These are phyloP conservation scores for Sphinx pinastri DNA, from an alignment of 2,888 invertebrate species.

Conservation along the genomic window DNA sequence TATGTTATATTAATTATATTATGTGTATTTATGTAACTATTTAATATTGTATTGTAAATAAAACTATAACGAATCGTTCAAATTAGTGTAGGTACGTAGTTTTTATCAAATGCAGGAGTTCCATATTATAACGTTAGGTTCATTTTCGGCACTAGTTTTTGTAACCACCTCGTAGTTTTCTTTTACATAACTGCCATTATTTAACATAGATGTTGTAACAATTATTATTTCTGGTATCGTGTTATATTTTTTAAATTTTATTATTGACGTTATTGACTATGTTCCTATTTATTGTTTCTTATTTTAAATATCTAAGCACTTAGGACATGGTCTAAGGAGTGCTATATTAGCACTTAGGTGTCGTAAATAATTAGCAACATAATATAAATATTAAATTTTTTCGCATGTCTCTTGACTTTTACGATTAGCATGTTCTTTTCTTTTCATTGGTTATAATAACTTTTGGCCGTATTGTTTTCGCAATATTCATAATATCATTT, in stretches of 20 bases:
- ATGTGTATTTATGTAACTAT: constrained; percentile 8
- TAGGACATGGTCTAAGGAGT: too few species aligned
- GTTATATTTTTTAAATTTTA: not conserved
- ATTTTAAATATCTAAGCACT: too few species aligned
- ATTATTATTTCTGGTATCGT: not conserved
- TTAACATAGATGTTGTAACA: not conserved
- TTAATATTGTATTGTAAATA: constrained; percentile 1
- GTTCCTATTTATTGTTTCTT: too few species aligned
- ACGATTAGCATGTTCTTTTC: constrained; percentile 3
- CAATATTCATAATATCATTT: not conserved
- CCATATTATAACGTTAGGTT: not conserved
- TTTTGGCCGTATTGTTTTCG: not conserved
- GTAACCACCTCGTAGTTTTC: not conserved
- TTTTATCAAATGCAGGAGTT: not conserved
- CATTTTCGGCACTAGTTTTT: not conserved
- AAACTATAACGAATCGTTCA: not conserved
- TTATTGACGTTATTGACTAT: too few species aligned
- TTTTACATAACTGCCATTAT: not conserved
- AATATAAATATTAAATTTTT: not conserved
- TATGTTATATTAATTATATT: not conserved
- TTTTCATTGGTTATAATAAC: not conserved
- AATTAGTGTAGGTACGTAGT: not conserved
- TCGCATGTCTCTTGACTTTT: too few species aligned
- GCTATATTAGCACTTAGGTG: too few species aligned
- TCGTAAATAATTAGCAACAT: not conserved